Percentiles rank a stretch among this genome's conserved stretches.
phyloP scores from a whole-genome alignment of 1,140 invertebrate genomes.

The Aphaenogaster rudis region DNA sequence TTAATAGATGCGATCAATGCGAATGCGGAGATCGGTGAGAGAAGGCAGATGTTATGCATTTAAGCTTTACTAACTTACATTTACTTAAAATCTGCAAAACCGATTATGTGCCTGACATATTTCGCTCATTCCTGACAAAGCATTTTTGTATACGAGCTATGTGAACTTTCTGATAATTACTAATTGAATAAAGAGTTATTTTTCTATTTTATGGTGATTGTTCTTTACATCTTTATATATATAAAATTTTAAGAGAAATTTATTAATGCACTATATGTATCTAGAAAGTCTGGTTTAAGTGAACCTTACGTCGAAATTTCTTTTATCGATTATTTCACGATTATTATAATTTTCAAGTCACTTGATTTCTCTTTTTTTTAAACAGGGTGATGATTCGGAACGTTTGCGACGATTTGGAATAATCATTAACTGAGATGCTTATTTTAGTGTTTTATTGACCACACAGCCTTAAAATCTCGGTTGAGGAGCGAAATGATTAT shows the following conservation, averaged over 20 bases:
- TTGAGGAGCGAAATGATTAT: not conserved
- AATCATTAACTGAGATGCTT: conserved; percentile 48
- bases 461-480: conserved; percentile 85
- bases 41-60: conserved; percentile 23
- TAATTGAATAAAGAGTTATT: conserved; percentile 68
- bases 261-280: not conserved
- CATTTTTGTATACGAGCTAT: conserved; percentile 69
- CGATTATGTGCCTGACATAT: conserved; percentile 36
- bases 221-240: conserved; percentile 1
- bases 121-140: conserved; percentile 75
- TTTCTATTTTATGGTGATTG: conserved; percentile 64
- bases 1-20: conserved; percentile 13
- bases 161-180: conserved; percentile 43
- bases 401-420: not conserved
- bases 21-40: not conserved
- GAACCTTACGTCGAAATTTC: not conserved
- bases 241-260: not conserved
- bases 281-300: not conserved
- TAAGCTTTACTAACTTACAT: conserved; percentile 23
- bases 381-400: not conserved
- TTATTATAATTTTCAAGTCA: not conserved
- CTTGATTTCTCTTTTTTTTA: not conserved
- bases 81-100: conserved; percentile 39
- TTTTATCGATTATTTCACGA: not conserved
- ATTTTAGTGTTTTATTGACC: conserved; percentile 84